Percentiles rank a stretch among this genome's conserved stretches.
phyloP scores from a whole-genome alignment of 2,888 invertebrate species.

The Parnassius apollo region DNA sequence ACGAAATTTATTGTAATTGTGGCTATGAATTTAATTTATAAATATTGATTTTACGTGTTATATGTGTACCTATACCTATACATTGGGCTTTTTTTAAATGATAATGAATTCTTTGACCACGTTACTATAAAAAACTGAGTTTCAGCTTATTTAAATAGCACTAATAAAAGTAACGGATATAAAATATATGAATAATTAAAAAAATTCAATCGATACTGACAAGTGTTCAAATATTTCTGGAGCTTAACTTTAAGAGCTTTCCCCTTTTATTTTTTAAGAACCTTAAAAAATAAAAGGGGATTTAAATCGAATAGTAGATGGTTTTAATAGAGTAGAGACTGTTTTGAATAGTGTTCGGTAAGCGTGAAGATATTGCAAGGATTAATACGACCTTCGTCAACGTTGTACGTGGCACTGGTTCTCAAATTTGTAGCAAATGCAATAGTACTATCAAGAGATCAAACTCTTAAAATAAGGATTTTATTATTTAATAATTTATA shows the following conservation, averaged over 20 bases:
- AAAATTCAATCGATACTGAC: background rate
- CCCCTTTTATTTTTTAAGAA: too few species aligned
- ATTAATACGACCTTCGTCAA: conserved; percentile 61
- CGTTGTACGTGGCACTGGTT: conserved; percentile 44
- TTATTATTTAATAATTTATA: background rate
- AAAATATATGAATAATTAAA: conserved; percentile 12
- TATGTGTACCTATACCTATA: too few species aligned
- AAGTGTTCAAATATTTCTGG: conserved; percentile 13
- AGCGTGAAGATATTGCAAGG: conserved; percentile 74
- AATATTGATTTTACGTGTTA: too few species aligned
- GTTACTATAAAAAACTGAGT: too few species aligned
- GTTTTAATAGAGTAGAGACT: conserved; percentile 77
- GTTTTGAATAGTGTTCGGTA: conserved; percentile 71
- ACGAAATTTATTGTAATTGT: too few species aligned
- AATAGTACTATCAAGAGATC: background rate
- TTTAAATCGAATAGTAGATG: conserved; percentile 40
- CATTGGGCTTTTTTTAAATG: too few species aligned
- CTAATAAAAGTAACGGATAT: background rate
- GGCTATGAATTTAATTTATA: too few species aligned
- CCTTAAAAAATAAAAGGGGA: conserved; percentile 28
- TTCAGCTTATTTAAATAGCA: too few species aligned
- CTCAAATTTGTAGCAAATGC: conserved; percentile 49
- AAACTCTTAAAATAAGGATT: background rate
- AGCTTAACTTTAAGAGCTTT: conserved; percentile 24
- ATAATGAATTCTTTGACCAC: too few species aligned